phyloP scores from a whole-genome alignment of 2,888 invertebrate species.

The Ormyrus pomaceus region DNA sequence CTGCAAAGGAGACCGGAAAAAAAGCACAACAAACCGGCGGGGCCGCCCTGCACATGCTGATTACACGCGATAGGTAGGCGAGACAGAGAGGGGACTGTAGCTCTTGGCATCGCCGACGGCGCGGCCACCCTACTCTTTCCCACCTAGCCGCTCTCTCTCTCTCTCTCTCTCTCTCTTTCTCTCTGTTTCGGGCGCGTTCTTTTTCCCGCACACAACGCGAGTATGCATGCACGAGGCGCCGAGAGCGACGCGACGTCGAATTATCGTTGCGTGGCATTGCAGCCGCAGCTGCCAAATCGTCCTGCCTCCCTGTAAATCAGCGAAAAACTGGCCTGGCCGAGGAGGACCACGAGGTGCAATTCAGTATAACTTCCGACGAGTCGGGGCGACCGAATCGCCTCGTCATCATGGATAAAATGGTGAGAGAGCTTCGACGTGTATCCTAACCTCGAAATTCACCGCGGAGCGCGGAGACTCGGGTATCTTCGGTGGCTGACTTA shows the following conservation, averaged over 20 bases:
- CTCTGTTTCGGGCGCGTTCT: background rate
- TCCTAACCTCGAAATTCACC: constrained; percentile 33
- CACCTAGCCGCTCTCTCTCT: background rate
- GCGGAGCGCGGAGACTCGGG: background rate
- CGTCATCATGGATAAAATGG: no score
- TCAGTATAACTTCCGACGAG: no score
- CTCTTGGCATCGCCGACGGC: no score
- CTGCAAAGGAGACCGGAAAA: background rate
- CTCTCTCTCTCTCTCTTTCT: constrained; percentile 2
- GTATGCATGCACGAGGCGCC: constrained; percentile 8
- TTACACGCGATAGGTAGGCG: constrained; percentile 3
- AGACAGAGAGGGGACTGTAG: no score
- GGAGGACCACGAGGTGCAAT: no score
- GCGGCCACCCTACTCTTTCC: no score
- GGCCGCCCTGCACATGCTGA: background rate
- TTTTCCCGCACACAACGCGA: background rate
- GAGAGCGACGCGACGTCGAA: constrained; percentile 8
- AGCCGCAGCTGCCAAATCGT: no score
- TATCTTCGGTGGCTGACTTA: background rate
- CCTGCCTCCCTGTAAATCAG: no score
- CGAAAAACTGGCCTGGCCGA: no score
- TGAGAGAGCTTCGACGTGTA: no score
- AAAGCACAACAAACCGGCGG: constrained; percentile 1
- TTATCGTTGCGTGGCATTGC: no score
- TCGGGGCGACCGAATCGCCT: no score